Conservation (phyloP, 2,113 vertebrate genomes). For the Callipepla squamata region DNA sequence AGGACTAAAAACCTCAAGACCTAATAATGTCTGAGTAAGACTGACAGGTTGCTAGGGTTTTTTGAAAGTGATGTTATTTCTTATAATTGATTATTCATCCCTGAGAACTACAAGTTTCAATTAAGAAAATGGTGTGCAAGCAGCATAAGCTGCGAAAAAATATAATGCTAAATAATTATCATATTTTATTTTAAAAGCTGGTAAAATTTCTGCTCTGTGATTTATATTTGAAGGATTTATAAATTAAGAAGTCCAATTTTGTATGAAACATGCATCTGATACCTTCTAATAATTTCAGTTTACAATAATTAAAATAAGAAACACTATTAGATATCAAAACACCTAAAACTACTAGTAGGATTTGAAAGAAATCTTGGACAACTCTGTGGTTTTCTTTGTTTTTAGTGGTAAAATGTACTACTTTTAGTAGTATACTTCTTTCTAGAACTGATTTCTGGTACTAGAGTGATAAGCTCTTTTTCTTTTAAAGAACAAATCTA, state of each 20-base stretch:
- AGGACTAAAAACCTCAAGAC: background rate
- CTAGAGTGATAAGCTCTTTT: background rate
- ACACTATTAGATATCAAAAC: background rate
- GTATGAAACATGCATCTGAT: accelerated
- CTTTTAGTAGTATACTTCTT: background rate
- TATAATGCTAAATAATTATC: background rate
- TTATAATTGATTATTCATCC: background rate
- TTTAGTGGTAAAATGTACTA: background rate
- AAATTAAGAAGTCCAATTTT: background rate
- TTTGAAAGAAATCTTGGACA: background rate
- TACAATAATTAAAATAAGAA: background rate
- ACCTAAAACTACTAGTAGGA: background rate
- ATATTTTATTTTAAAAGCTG: background rate
- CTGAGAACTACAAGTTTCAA: background rate
- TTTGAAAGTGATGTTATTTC: background rate
- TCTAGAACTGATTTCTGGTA: background rate
- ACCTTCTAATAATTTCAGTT: background rate
- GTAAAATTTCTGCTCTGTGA: background rate
- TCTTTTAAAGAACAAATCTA: background rate
- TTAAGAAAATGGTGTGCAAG: background rate
- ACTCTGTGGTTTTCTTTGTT: accelerated
- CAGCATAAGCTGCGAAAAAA: background rate
- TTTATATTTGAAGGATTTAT: background rate
- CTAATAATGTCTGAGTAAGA: background rate
- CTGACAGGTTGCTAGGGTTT: accelerated